Base-by-base conservation (phyloP, 2,888 invertebrate genomes). In the Zele albiditarsus region DNA sequence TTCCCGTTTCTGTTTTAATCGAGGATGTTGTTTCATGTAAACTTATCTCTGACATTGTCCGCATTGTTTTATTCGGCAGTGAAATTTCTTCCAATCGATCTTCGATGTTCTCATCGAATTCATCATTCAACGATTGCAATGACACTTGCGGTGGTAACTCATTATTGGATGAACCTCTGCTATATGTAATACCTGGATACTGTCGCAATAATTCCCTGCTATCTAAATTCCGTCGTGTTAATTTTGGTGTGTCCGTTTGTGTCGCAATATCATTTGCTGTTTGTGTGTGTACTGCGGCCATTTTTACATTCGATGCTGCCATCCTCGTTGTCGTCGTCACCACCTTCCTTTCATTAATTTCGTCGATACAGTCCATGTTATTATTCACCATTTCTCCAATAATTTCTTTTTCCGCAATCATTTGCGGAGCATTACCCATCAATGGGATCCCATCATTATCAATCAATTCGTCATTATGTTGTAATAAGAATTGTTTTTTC, bases 1-100 rank as follows among this genome's bases (percentile, higher is more conserved):
- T 89, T 1, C 89, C 89, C 72, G 89, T 88, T 79, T 89, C 89
- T 5, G 89, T 89, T 79, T 87, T 88, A 73, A 89, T 89, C 3
- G 89, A 89, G 3, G 89, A 89, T 16, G 89, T 89, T 62, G 89
- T 89, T 83, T 89, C 89, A 70, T 89, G 89, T 73, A 89, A 81
- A 79, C 89, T 89, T 74, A 89, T 89, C 77, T 89, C 89, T 0
- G 89, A 89, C 88, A 89, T 86, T 3, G 89, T 84, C 69, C 87
- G 83, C 83, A 89, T 84, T n/a, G 53, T 53, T 80, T 85, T 88
- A 73, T 83, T 87, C 5, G 87, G 82, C 46, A 87, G 77, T 3
- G 88, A 88, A 42, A 86, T 82, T 65, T 88, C 86, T 65, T 89
- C 89, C 49, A 87, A 79, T 78, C 84, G 84, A 79, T 88, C 53